Conservation (phyloP, 2,888 invertebrate species). For the Meliscaeva auricollis region DNA sequence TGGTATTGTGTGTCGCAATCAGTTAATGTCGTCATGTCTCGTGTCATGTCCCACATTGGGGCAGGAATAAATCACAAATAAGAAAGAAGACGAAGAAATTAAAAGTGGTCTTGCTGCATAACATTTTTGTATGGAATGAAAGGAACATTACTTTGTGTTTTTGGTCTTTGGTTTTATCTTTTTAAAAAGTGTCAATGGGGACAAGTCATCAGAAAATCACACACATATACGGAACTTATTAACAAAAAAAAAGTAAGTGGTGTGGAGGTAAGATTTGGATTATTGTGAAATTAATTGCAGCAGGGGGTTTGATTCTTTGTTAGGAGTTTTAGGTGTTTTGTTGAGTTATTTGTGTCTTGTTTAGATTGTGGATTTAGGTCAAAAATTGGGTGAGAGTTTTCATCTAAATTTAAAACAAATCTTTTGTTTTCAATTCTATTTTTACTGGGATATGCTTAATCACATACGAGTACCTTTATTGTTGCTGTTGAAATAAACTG, state of each 20-base stretch:
- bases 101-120: constrained; percentile 49
- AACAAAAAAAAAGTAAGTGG: background rate
- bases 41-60: constrained; percentile 64
- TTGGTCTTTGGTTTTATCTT: constrained; percentile 1
- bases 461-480: too few species aligned
- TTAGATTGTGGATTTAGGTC: constrained; percentile 3
- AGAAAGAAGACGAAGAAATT: constrained; percentile 55
- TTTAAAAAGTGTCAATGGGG: constrained; percentile 13
- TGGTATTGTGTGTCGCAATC: constrained; percentile 58
- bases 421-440: background rate
- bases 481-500: too few species aligned
- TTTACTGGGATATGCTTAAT: background rate
- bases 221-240: background rate
- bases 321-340: background rate
- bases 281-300: constrained; percentile 12
- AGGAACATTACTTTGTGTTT: constrained; percentile 33
- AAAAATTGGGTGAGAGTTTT: background rate
- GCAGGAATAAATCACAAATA: constrained; percentile 55
- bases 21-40: constrained; percentile 47
- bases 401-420: background rate
- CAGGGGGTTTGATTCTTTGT: constrained; percentile 40
- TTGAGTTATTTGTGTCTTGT: background rate
- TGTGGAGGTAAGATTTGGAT: constrained; percentile 18
- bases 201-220: constrained; percentile 20
- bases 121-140: background rate